A percentile compares a stretch with the other conserved stretches of the same genome.
These are phyloP conservation scores for Drosophila sproati DNA, from an alignment of 1,140 invertebrate genomes.

Conservation along the genomic window DNA sequence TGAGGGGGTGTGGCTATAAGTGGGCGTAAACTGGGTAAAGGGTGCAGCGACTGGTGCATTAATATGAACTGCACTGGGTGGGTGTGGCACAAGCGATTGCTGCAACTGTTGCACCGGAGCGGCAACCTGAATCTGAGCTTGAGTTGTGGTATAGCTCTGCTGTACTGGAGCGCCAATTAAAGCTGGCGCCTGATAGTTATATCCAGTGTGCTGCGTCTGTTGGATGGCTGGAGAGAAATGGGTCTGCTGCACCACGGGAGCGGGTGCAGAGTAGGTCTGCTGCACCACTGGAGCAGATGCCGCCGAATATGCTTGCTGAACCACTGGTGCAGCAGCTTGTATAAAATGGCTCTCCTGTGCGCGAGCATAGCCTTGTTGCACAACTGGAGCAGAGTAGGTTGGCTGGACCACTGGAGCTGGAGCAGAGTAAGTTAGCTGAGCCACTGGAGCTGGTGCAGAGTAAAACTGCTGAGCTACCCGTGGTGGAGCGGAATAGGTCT, in stretches of 20 bases:
- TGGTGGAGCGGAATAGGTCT: constrained; percentile 32
- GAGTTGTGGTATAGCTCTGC: not conserved
- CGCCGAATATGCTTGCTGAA: constrained; percentile 20
- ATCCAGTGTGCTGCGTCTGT: constrained; percentile 42
- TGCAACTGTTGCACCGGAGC: constrained; percentile 48
- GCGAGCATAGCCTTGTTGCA: constrained; percentile 8
- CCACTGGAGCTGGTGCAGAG: constrained; percentile 33
- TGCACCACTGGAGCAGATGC: constrained; percentile 41
- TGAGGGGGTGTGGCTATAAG: constrained; percentile 27
- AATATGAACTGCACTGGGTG: constrained; percentile 34
- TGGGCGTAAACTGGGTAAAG: constrained; percentile 36
- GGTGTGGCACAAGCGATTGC: constrained; percentile 58
- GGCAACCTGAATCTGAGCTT: constrained; percentile 1
- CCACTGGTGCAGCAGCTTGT: constrained; percentile 25
- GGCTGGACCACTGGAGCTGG: constrained; percentile 31
- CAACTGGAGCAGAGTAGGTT: constrained; percentile 16
- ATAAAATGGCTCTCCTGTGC: constrained; percentile 18
- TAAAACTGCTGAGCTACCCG: constrained; percentile 35
- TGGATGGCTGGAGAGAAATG: constrained; percentile 26
- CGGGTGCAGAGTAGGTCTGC: constrained; percentile 22
- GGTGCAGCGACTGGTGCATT: constrained; percentile 23
- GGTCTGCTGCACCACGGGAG: constrained; percentile 30
- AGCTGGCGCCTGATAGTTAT: constrained; percentile 43
- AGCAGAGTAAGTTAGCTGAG: constrained; percentile 27
- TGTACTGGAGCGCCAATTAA: constrained; percentile 26